Base-by-base conservation (phyloP, 2,888 invertebrate genomes). In the Drosophila kanekoi region DNA sequence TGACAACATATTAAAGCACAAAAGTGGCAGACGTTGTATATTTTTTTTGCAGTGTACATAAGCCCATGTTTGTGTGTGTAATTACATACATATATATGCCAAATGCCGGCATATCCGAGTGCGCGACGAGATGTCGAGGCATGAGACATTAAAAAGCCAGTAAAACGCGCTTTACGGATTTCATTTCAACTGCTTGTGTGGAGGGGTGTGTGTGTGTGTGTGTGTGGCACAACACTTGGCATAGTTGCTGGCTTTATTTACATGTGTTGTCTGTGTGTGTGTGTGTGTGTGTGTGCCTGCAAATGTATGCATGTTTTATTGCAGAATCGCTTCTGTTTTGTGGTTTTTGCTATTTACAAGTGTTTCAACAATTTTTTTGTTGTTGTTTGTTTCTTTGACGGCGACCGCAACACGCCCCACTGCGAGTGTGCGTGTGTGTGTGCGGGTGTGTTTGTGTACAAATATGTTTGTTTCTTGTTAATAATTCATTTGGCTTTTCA, bases 81-180 rank as follows among this genome's bases (percentile, higher is more conserved):
- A 49, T 56, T 77, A 62, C 44, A 38, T 56, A 11, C 37, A 10
- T 20, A 28, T 70, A 61, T 40, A 61, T 64, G 69, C 44, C 45
- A 75, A 76, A 76, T 61, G 77, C 63, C 69, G 60, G 64, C 67
- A 71, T 74, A 65, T 62, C 62, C 73, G 69, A 77, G 76, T 58
- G 67, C 45, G 62, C 78, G 77, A 62, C 67, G 70, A 62, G 54
- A 72, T 74, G 77, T 64, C 66, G 67, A 71, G 70, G 70, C 59
- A 70, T 58, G 84, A 76, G 75, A 79, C 81, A 87, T 84, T 89
- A 89, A 84, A 84, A 89, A 84, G 87, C 87, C 85, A 84, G 84
- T 87, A 85, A 87, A 85, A 81, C 86, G 86, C 88, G 89, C 70
- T 85, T 85, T 89, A 77, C 82, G 89, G 85, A 89, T 85, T 89